These are phyloP conservation scores for Dromas ardeola DNA, from an alignment of 2,113 vertebrate species.

Conservation along the genomic window DNA sequence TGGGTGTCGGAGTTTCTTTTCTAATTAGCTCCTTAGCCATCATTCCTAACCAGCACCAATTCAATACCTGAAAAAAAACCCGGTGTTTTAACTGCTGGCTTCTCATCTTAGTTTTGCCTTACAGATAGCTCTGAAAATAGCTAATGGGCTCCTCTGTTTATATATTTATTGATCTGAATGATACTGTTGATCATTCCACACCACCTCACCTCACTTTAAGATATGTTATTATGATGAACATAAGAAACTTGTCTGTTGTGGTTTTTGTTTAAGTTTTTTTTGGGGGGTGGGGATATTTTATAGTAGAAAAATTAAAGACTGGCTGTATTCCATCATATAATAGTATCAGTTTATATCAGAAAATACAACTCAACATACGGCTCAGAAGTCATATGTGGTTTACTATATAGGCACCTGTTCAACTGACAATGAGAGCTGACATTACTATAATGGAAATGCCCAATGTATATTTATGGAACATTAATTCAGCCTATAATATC, in stretches of 20 bases:
- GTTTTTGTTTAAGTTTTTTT: neutral
- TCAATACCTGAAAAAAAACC: neutral
- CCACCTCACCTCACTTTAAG: neutral
- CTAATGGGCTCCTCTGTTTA: neutral
- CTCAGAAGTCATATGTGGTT: conserved; percentile 5
- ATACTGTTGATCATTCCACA: neutral
- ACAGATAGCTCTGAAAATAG: neutral
- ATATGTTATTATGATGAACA: neutral
- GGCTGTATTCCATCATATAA: neutral
- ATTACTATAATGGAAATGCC: conserved; percentile 39
- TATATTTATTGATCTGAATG: neutral
- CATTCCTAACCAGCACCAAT: neutral
- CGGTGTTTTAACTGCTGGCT: neutral
- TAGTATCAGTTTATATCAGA: neutral
- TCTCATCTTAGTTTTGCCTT: neutral
- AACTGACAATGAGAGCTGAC: conserved; percentile 27
- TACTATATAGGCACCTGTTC: neutral
- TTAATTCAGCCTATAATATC: conserved; percentile 53
- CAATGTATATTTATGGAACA: conserved; percentile 44
- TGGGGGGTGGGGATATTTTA: neutral
- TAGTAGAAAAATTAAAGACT: neutral
- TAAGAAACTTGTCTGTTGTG: neutral
- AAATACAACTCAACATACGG: neutral
- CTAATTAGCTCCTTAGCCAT: neutral
- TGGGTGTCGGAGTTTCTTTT: neutral